Evolutionary conservation across 2,888 invertebrate species (phyloP).

Genomic region (Anthrax anthrax): DNA sequence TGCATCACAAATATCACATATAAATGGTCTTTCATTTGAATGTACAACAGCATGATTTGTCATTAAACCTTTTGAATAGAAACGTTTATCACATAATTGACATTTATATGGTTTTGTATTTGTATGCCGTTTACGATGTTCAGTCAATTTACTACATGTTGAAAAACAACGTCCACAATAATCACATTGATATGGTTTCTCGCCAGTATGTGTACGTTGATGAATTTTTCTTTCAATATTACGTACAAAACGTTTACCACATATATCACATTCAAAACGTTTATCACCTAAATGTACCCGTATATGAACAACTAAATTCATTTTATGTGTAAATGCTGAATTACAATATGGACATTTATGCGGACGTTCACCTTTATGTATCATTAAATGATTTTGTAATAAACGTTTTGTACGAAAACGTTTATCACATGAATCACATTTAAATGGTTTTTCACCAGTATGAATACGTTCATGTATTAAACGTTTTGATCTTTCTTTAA

Average conservation of each 20-base stretch:
- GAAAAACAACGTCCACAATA: constrained; percentile 24
- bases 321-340: constrained; percentile 1
- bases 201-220: constrained; percentile 19
- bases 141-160: constrained; percentile 21
- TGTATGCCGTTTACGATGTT: constrained; percentile 23
- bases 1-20: constrained; percentile 18
- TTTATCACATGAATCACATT: constrained; percentile 6
- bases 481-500: neutral
- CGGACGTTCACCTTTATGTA: constrained; percentile 6
- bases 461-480: constrained; percentile 1
- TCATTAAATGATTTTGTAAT: constrained; percentile 3
- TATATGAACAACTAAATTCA: constrained; percentile 1
- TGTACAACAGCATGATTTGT: constrained; percentile 26
- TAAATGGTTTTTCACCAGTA: constrained; percentile 3
- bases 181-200: constrained; percentile 25
- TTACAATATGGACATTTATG: neutral
- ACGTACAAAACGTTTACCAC: constrained; percentile 21
- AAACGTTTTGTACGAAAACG: constrained; percentile 3
- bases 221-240: constrained; percentile 20
- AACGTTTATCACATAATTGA: constrained; percentile 20
- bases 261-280: constrained; percentile 7
- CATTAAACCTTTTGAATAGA: constrained; percentile 21
- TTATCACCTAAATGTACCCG: constrained; percentile 2
- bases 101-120: constrained; percentile 25
- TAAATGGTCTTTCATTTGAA: constrained; percentile 19